Evolutionary conservation across 2,113 vertebrate species (phyloP).

Genomic region (Pelecanoides urinatrix): DNA sequence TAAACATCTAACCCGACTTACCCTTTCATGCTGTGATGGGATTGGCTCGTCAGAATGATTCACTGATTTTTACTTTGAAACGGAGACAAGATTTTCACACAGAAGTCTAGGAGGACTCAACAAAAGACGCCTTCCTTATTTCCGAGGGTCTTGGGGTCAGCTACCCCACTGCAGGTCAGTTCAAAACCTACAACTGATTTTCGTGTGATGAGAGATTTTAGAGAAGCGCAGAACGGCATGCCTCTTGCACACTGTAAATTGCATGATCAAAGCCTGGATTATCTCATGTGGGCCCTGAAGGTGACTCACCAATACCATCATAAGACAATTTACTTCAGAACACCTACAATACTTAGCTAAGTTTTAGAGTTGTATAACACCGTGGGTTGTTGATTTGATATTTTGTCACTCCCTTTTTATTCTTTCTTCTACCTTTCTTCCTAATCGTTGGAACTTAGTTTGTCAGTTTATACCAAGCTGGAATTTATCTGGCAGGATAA

Average conservation of each 20-base stretch:
- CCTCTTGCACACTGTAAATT: background rate
- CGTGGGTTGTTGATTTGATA: slow-evolving; percentile 57
- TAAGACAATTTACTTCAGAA: slow-evolving; percentile 56
- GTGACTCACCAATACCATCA: slow-evolving; percentile 48
- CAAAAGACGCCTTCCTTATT: background rate
- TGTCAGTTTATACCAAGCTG: slow-evolving; percentile 56
- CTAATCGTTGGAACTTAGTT: slow-evolving; percentile 21
- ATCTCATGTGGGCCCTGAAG: background rate
- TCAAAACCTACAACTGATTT: background rate
- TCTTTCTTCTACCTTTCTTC: slow-evolving; percentile 38
- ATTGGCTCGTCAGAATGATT: background rate
- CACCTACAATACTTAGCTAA: slow-evolving; percentile 58
- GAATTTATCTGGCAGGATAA: slow-evolving; percentile 57
- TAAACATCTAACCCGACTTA: rapidly evolving
- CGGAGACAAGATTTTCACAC: background rate
- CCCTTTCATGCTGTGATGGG: rapidly evolving
- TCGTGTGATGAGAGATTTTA: background rate
- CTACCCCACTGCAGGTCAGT: background rate
- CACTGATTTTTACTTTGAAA: background rate
- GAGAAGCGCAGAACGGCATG: background rate
- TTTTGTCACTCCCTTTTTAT: slow-evolving; percentile 59
- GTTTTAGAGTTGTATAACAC: slow-evolving; percentile 58
- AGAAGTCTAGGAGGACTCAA: background rate
- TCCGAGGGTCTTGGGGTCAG: background rate
- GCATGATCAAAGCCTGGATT: slow-evolving; percentile 25